Conservation (phyloP, 2,797 vertebrate genomes). For the Rallus crepitans region DNA sequence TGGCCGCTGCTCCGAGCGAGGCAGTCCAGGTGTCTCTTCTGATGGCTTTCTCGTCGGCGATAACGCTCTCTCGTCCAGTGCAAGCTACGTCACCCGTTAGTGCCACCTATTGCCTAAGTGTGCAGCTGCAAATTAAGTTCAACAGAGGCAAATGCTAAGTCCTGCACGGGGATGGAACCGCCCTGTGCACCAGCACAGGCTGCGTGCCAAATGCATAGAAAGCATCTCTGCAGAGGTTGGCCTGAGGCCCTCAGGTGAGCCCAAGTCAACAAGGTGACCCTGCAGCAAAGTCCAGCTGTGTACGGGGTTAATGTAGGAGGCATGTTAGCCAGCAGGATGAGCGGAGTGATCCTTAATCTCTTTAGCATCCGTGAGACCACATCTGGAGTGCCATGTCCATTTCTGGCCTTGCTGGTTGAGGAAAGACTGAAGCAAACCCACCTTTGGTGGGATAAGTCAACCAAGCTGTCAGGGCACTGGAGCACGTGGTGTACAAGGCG, state of each 20-base stretch:
- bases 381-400: too few species aligned
- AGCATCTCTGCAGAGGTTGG: neutral
- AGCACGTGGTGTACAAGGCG: rapidly evolving
- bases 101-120: conserved; percentile 47
- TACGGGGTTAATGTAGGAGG: rapidly evolving
- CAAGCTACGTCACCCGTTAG: neutral
- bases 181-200: neutral
- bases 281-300: neutral
- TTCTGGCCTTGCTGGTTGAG: neutral
- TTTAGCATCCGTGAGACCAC: neutral
- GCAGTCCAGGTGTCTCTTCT: neutral
- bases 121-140: neutral
- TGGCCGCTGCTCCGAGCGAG: neutral
- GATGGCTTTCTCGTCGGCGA: neutral
- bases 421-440: neutral
- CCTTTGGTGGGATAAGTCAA: too few species aligned
- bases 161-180: rapidly evolving
- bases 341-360: neutral
- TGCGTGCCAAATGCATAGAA: neutral
- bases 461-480: neutral
- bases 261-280: neutral
- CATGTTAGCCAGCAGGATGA: neutral
- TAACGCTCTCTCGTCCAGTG: neutral
- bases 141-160: neutral
- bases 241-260: neutral